Percentiles rank a stretch among this genome's conserved stretches.
These are phyloP conservation scores for Graptemys geographica DNA, from an alignment of 2,797 vertebrate genomes.

Conservation along the genomic window DNA sequence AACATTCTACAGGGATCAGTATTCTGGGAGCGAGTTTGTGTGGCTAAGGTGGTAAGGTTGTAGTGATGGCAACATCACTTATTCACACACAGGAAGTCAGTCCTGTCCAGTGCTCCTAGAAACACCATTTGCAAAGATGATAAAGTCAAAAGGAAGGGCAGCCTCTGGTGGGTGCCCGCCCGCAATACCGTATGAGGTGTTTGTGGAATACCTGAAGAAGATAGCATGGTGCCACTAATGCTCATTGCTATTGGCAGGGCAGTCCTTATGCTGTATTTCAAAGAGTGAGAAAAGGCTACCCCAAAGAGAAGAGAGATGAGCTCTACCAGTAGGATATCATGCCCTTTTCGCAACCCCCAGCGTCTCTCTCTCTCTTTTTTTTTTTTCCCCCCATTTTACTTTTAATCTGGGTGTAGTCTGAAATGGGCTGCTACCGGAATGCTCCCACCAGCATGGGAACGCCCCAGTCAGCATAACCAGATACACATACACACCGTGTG, in stretches of 20 bases:
- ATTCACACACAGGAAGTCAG: neutral
- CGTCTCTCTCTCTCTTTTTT: constrained; percentile 13
- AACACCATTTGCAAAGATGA: neutral
- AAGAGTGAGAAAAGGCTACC: neutral
- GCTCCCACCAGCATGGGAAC: neutral
- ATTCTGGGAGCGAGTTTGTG: neutral
- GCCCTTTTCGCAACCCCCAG: neutral
- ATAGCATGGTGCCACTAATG: neutral
- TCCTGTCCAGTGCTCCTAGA: neutral
- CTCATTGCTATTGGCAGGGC: neutral
- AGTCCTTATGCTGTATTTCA: neutral
- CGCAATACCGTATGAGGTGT: neutral
- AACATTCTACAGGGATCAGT: neutral
- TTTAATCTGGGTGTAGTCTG: neutral
- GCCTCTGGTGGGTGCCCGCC: neutral
- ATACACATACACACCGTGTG: neutral
- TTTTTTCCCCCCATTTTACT: neutral
- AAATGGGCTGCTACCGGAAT: neutral
- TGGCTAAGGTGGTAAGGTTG: neutral
- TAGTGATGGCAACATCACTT: neutral
- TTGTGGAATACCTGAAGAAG: neutral
- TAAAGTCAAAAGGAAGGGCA: neutral
- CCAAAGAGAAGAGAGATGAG: neutral
- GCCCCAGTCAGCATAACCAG: neutral
- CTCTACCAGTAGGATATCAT: constrained; percentile 14